Evolutionary conservation across 1,140 invertebrate genomes (phyloP), one percentile per base, ranked within the genome.

Genomic region (Meteorus sp.): DNA sequence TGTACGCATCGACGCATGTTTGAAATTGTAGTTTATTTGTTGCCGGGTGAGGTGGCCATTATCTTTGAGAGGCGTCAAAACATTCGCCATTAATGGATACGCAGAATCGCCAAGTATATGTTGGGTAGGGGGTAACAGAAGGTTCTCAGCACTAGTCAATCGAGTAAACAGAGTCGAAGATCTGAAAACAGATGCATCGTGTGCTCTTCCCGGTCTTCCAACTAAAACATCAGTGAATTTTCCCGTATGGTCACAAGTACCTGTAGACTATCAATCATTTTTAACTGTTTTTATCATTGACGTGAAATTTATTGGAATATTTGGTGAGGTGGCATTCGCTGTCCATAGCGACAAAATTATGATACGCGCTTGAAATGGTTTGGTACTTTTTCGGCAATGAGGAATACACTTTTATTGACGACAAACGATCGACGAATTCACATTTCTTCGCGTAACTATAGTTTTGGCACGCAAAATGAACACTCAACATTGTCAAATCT

Each of bases 121-220:
- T 27, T 52, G 7, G 2, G 43, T 20, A 11, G 17, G 15, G 9
- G 35, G 37, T 29, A 57, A 39, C 55, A 56, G 50, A 29, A 50
- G 61, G 53, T 51, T 56, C 23, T 25, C 39, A 47, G 60, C 58
- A 68, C 62, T 60, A 62, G 51, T 61, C 25, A 70, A 23, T 19
- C 29, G 61, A 13, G 23, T 3, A 37, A 7, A 61, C 45, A 69
- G 20, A 19, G 66, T 37, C 4, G 56, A 64, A 39, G 8, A 51
- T 43, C 60, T 31, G 25, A 67, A 67, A 31, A 69, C 63, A 25
- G 57, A 39, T 22, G 25, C 61, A 57, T 69, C 62, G 56, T 69
- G 65, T 23, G 65, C 60, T 45, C 64, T 61, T 17, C 63, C 66
- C 1, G 65, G 69, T 56, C 55, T 65, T 39, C 69, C 65, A 51